Conservation (phyloP, 2,888 invertebrate genomes). For the Linyphia triangularis region DNA sequence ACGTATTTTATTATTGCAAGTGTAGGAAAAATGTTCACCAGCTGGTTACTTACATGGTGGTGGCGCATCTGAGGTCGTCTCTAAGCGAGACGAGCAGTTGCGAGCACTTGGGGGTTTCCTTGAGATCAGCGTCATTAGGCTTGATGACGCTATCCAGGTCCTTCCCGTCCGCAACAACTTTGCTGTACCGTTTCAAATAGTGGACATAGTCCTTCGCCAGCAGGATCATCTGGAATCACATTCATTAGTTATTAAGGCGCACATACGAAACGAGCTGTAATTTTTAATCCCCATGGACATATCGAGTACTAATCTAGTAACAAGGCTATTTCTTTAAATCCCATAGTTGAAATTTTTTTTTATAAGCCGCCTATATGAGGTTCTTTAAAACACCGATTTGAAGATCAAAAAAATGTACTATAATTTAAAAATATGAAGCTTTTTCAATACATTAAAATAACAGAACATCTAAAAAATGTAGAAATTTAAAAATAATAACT, state of each 20-base stretch:
- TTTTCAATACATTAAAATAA: not conserved
- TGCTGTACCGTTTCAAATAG: constrained; percentile 55
- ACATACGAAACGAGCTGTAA: not conserved
- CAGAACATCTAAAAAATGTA: not conserved
- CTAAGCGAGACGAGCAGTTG: constrained; percentile 60
- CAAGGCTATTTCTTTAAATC: too few species aligned
- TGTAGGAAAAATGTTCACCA: not conserved
- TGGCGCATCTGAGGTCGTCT: constrained; percentile 69
- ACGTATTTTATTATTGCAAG: not conserved
- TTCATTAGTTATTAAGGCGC: not conserved
- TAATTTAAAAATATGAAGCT: not conserved
- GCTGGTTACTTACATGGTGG: constrained; percentile 65
- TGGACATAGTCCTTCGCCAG: constrained; percentile 69
- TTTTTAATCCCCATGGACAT: too few species aligned
- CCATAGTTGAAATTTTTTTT: too few species aligned
- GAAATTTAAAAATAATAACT: not conserved
- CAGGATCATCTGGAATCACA: constrained; percentile 70
- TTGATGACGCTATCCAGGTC: constrained; percentile 49
- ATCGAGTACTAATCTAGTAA: too few species aligned
- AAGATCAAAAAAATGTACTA: not conserved
- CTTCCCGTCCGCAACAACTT: constrained; percentile 42
- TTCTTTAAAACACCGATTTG: not conserved
- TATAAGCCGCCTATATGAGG: too few species aligned
- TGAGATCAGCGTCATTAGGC: constrained; percentile 22
- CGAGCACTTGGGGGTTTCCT: constrained; percentile 53